Conservation (phyloP, 2,113 vertebrate genomes). For the Rhombomys opimus region DNA sequence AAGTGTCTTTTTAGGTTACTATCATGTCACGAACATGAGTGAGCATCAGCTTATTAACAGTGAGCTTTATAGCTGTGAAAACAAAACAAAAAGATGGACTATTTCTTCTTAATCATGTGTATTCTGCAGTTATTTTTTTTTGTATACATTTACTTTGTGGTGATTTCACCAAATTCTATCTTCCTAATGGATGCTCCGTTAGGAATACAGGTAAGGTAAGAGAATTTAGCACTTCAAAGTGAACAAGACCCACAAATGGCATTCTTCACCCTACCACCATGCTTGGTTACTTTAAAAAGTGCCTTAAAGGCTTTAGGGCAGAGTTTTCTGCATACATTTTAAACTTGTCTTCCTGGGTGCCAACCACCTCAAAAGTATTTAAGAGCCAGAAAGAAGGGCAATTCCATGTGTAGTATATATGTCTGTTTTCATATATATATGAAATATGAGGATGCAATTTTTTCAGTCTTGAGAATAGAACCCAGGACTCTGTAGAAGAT, state of each 20-base stretch:
- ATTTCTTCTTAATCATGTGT: slow-evolving; percentile 11
- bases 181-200: neutral
- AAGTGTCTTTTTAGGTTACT: slow-evolving; percentile 12
- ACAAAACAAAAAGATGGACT: neutral
- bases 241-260: neutral
- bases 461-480: neutral
- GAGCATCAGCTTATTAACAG: neutral
- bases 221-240: slow-evolving; percentile 29
- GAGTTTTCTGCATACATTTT: slow-evolving; percentile 25
- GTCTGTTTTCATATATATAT: neutral
- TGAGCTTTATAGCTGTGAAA: slow-evolving; percentile 17
- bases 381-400: neutral
- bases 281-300: neutral
- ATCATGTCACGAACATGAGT: slow-evolving; percentile 9
- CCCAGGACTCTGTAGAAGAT: neutral
- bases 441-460: neutral
- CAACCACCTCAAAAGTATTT: neutral
- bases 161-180: slow-evolving; percentile 4
- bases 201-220: neutral
- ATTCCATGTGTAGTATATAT: neutral
- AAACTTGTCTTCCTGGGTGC: neutral
- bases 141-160: slow-evolving; percentile 33
- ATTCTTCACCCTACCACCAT: neutral
- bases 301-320: neutral
- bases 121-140: slow-evolving; percentile 52